Base-by-base conservation (phyloP, 2,888 invertebrate genomes). In the Lycaena phlaeas region DNA sequence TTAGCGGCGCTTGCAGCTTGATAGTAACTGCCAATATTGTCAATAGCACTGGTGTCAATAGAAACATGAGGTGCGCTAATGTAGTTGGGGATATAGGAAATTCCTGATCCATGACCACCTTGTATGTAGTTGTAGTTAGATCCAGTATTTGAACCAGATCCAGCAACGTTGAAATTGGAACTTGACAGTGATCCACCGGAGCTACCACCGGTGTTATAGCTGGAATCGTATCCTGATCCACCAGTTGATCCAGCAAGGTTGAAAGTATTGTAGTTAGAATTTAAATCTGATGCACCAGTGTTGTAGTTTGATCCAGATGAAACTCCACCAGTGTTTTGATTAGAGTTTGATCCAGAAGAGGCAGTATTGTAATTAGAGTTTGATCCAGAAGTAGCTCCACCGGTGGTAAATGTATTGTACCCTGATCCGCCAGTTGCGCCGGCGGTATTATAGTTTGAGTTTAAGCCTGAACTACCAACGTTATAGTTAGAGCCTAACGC, bases 1-100 rank as follows among this genome's bases (percentile, higher is more conserved):
- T 57, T 56, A 31, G 42, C 47, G 3, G 47, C 43, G 22, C 49
- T 50, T 4, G 49, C 44, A 22, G 52, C 26, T 49, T 57, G 52
- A 28, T 54, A 56, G 31, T 54, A 50, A 31, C 43, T 49, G 4
- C 48, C 52, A 11, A 50, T 46, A 10, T 44, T 45, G 28, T 52
- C 56, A 18, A 50, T 37, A 17, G 38, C 38, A 34, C 45, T 45
- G 1, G 53, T 45, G 14, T 51, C 50, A 12, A 41, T 44, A 14
- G 43, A 40, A 27, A 41, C 46, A 14, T 49, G 49, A 43, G 48
- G 42, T 18, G 52, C 46, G 15, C 51, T 48, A 49, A 57, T 53
- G 27, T 56, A 56, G 29, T 51, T 53, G 14, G 46, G 37, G 25
- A 50, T 50, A 14, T 50, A 51, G 4, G 42, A 45, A n/a, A 34